Conservation (phyloP, 2,797 vertebrate genomes). For the Neomorphus geoffroyi region DNA sequence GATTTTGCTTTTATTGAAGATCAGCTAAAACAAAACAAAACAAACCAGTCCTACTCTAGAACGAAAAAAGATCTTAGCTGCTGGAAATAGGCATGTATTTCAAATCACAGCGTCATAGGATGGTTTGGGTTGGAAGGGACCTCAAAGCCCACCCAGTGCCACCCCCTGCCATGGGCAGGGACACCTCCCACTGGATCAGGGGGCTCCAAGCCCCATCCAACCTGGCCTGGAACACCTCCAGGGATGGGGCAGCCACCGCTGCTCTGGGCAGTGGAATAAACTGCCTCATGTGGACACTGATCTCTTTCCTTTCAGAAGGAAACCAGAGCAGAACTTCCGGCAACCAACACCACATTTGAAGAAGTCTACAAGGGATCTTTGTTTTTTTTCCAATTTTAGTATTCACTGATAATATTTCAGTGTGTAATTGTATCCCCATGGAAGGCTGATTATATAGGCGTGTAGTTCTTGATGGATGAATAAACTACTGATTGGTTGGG, state of each 20-base stretch:
- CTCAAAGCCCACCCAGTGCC: too few relatives aligned
- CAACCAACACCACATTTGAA: neutral
- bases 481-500: neutral
- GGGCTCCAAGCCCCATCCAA: too few relatives aligned
- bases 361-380: neutral
- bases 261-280: neutral
- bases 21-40: neutral
- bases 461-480: neutral
- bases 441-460: neutral
- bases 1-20: neutral
- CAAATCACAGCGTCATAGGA: neutral
- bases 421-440: neutral
- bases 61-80: neutral
- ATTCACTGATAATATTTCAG: neutral
- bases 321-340: neutral
- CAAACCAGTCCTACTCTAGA: rapidly evolving
- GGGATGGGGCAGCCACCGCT: too few relatives aligned
- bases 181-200: too few relatives aligned
- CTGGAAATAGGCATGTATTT: neutral
- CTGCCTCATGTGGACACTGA: neutral
- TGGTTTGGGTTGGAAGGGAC: too few relatives aligned
- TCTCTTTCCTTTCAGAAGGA: neutral
- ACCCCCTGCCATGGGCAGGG: too few relatives aligned
- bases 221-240: too few relatives aligned
- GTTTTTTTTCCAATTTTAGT: neutral